Evolutionary conservation across 2,797 vertebrate genomes (phyloP).

Genomic region (Prionace glauca): DNA sequence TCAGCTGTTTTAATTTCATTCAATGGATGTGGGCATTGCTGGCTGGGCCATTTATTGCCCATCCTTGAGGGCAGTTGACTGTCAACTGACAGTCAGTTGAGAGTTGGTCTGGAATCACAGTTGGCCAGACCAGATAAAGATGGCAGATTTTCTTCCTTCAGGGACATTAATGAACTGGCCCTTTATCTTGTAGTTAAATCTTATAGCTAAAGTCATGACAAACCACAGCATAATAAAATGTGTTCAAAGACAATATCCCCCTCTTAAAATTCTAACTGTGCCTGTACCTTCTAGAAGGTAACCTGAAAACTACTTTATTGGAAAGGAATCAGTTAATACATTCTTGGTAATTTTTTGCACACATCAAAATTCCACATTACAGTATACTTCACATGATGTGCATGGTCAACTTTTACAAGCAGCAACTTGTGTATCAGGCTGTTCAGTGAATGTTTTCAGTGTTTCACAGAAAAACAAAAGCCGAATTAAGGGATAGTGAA

Average conservation of each 20-base stretch:
- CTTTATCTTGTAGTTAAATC: no score
- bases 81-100: no score
- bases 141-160: no score
- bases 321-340: background rate
- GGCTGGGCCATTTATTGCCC: no score
- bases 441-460: background rate
- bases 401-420: background rate
- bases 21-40: no score
- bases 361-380: background rate
- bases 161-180: no score
- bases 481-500: background rate
- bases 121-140: no score
- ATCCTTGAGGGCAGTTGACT: no score
- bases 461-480: background rate
- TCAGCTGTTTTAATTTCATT: no score
- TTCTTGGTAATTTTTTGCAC: background rate
- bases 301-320: background rate
- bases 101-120: no score
- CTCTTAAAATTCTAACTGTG: background rate
- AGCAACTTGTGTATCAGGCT: background rate
- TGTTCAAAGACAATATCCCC: background rate
- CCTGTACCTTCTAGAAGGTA: background rate
- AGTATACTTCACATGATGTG: background rate
- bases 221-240: background rate
- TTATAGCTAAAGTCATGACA: background rate